These are phyloP conservation scores for Sebastiscus tertius DNA, from an alignment of 2,797 vertebrate species.

Conservation along the genomic window DNA sequence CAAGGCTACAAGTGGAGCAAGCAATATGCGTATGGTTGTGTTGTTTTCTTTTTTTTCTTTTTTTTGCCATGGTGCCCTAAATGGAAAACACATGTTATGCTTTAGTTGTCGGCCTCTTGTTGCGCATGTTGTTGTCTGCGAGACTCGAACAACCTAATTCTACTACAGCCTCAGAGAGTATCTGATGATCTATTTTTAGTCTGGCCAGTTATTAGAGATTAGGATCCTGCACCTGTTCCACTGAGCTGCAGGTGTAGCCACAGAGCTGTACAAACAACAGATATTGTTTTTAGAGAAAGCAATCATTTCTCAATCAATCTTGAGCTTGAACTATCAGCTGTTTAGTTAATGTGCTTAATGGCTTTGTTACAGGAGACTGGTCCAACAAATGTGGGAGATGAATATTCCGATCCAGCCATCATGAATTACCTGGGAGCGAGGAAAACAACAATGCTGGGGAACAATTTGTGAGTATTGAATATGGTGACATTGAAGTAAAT, in stretches of 20 bases:
- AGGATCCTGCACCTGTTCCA: slow-evolving; percentile 52
- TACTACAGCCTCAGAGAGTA: slow-evolving; percentile 16
- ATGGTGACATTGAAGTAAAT: neutral
- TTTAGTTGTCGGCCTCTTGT: slow-evolving; percentile 17
- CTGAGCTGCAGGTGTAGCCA: slow-evolving; percentile 39
- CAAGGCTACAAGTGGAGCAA: slow-evolving; percentile 3
- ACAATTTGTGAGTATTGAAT: slow-evolving; percentile 93
- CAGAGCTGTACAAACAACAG: neutral
- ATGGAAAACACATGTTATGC: slow-evolving; percentile 62
- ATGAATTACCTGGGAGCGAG: slow-evolving; percentile 93
- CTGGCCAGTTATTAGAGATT: slow-evolving; percentile 52
- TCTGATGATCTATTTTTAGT: slow-evolving; percentile 68
- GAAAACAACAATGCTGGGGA: slow-evolving; percentile 90
- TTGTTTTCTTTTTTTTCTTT: neutral
- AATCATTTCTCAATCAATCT: neutral
- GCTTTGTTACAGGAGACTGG: slow-evolving; percentile 89
- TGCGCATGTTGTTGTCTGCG: slow-evolving; percentile 33
- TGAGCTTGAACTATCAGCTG: neutral
- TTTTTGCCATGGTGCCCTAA: slow-evolving; percentile 17
- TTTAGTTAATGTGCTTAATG: neutral
- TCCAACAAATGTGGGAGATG: slow-evolving; percentile 95
- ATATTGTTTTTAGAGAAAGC: neutral
- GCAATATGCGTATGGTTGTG: neutral
- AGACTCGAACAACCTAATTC: slow-evolving; percentile 37
- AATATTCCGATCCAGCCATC: slow-evolving; percentile 88